phyloP scores from a whole-genome alignment of 2,888 invertebrate species.

The Melanophora roralis region DNA sequence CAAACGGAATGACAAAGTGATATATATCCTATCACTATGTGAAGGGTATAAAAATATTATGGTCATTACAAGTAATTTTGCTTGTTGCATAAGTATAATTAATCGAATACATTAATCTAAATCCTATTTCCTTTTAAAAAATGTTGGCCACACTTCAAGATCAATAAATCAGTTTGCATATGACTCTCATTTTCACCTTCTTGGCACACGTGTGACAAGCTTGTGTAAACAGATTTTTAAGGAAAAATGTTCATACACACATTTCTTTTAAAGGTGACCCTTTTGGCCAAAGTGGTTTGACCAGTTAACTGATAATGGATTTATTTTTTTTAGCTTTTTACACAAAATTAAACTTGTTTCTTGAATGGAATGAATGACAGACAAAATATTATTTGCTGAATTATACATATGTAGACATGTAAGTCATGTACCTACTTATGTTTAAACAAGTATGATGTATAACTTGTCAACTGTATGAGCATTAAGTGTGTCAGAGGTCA shows the following conservation, averaged over 20 bases:
- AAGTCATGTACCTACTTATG: too few species aligned
- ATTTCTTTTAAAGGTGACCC: constrained; percentile 31
- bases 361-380: constrained; percentile 1
- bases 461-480: neutral
- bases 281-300: constrained; percentile 48
- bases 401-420: too few species aligned
- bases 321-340: constrained; percentile 36
- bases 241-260: neutral
- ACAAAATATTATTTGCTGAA: neutral
- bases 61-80: too few species aligned
- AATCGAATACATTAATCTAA: too few species aligned
- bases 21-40: too few species aligned
- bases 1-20: too few species aligned
- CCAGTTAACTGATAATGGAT: constrained; percentile 47
- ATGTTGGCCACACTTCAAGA: too few species aligned
- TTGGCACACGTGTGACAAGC: constrained; percentile 32
- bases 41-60: too few species aligned
- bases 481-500: constrained; percentile 56
- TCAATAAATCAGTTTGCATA: too few species aligned
- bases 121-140: too few species aligned
- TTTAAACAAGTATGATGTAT: neutral
- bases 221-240: neutral
- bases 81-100: too few species aligned
- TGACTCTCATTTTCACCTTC: constrained; percentile 9
- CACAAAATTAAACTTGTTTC: constrained; percentile 28